Evolutionary conservation across 2,113 vertebrate genomes (phyloP).

Genomic region (Cinclus cinclus): DNA sequence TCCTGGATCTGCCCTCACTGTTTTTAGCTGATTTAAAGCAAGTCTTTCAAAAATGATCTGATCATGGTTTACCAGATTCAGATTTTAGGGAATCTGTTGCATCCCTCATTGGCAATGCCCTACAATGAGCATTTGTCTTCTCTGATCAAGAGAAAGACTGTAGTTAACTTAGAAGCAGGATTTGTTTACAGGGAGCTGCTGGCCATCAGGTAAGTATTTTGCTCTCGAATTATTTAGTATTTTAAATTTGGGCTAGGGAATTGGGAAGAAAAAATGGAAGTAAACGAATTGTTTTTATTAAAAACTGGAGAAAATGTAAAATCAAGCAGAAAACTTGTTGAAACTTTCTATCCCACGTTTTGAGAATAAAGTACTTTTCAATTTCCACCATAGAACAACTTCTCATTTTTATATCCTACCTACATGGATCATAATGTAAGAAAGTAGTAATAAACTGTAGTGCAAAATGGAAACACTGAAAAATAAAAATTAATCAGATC

Average conservation of each 20-base stretch:
- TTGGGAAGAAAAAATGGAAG: background rate
- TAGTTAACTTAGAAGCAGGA: background rate
- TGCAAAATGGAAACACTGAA: background rate
- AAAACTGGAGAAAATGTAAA: background rate
- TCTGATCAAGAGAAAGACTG: background rate
- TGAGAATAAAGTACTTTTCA: background rate
- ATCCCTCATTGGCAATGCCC: background rate
- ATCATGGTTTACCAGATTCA: background rate
- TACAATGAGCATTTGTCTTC: background rate
- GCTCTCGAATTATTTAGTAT: background rate
- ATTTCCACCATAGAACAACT: background rate
- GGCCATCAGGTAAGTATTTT: background rate
- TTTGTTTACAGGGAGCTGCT: background rate
- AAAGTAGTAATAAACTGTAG: background rate
- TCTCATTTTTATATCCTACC: background rate
- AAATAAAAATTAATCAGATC: background rate
- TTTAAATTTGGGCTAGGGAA: background rate
- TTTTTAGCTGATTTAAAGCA: background rate
- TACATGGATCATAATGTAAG: background rate
- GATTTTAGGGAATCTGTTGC: background rate
- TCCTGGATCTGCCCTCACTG: background rate
- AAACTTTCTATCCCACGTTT: background rate
- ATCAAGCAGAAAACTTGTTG: background rate
- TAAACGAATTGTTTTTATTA: background rate
- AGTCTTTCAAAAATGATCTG: background rate